Conservation (phyloP, 2,797 vertebrate species). For the Ptychadena robeensis region DNA sequence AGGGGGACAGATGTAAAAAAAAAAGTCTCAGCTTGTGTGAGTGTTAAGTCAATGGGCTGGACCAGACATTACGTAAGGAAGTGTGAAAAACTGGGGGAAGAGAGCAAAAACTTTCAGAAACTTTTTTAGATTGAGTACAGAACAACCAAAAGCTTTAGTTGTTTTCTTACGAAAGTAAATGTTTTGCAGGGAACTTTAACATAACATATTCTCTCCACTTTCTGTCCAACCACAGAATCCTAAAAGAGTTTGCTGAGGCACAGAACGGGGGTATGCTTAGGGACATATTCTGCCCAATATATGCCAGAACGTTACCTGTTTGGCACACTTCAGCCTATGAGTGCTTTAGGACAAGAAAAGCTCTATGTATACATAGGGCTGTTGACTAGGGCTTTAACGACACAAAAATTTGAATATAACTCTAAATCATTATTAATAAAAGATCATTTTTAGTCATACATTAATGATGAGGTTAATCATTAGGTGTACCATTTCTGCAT, state of each 20-base stretch:
- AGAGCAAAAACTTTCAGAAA: slow-evolving; percentile 20
- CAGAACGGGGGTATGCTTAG: slow-evolving; percentile 16
- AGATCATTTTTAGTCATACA: too few relatives aligned
- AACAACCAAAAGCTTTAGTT: not conserved
- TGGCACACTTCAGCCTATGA: too few relatives aligned
- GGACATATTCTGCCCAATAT: not conserved
- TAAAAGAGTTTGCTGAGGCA: not conserved
- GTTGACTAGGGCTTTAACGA: too few relatives aligned
- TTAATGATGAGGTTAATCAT: too few relatives aligned
- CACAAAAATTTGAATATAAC: too few relatives aligned
- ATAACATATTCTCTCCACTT: not conserved
- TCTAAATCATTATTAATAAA: too few relatives aligned
- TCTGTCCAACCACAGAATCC: not conserved
- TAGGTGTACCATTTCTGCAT: too few relatives aligned
- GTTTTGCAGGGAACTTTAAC: too few relatives aligned
- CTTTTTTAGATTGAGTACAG: not conserved
- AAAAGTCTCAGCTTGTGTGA: slow-evolving; percentile 62
- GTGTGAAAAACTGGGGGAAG: slow-evolving; percentile 54
- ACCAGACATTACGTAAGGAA: slow-evolving; percentile 73
- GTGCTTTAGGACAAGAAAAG: too few relatives aligned
- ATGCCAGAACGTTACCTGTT: not conserved
- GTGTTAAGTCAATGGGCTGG: slow-evolving; percentile 69
- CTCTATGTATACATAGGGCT: too few relatives aligned
- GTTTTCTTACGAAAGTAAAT: not conserved
- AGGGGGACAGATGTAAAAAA: slow-evolving; percentile 26